Evolutionary conservation across 2,888 invertebrate genomes (phyloP).

Genomic region (Blomia tropicalis): DNA sequence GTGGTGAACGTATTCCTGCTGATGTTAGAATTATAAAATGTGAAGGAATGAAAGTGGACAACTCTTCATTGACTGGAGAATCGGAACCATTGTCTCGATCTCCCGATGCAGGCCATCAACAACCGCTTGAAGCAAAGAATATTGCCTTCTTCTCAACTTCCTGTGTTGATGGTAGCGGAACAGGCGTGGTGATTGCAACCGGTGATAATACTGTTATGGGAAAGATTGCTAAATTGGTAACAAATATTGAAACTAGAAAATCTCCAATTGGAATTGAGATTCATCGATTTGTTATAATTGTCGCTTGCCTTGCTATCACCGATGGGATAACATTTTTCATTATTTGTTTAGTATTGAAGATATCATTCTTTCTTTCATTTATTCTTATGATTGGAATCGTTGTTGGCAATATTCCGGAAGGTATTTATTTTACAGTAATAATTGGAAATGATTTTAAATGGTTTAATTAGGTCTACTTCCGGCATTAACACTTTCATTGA

Average conservation of each 20-base stretch:
- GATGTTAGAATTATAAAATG: slow-evolving; percentile 42
- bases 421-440: slow-evolving; percentile 33
- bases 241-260: slow-evolving; percentile 35
- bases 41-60: slow-evolving; percentile 87
- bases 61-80: slow-evolving; percentile 84
- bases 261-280: slow-evolving; percentile 43
- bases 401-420: slow-evolving; percentile 20
- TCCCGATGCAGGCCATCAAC: slow-evolving; percentile 84
- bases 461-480: too few species aligned
- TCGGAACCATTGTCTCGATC: slow-evolving; percentile 82
- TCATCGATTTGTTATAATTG: slow-evolving; percentile 42
- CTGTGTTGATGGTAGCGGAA: slow-evolving; percentile 56
- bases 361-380: background rate
- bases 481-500: too few species aligned
- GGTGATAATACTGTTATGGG: slow-evolving; percentile 35
- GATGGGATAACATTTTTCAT: slow-evolving; percentile 28
- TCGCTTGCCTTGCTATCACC: slow-evolving; percentile 32
- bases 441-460: background rate
- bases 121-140: too few species aligned
- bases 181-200: slow-evolving; percentile 33
- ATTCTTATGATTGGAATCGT: background rate
- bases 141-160: slow-evolving; percentile 93
- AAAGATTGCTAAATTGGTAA: slow-evolving; percentile 32
- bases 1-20: slow-evolving; percentile 38
- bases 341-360: background rate